Conservation (phyloP, 1,140 invertebrate genomes). For the Drosophila jambulina region DNA sequence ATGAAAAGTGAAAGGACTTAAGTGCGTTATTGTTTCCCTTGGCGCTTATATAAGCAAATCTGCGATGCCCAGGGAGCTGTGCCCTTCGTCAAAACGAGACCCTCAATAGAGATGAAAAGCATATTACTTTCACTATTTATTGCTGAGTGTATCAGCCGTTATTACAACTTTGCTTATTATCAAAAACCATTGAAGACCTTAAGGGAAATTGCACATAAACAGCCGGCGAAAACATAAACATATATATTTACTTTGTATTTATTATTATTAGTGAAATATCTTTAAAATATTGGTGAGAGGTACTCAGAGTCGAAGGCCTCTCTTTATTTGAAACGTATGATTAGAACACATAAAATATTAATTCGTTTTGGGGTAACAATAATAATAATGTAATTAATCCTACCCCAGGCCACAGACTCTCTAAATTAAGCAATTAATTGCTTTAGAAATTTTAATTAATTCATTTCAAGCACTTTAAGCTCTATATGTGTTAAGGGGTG, state of each 20-base stretch:
- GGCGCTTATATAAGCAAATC: constrained; percentile 50
- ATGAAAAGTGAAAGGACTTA: constrained; percentile 74
- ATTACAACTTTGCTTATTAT: constrained; percentile 22
- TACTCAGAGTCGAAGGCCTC: background rate
- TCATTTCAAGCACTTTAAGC: background rate
- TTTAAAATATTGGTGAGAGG: background rate
- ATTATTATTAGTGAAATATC: background rate
- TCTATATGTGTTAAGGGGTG: constrained; percentile 8
- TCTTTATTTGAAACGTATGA: background rate
- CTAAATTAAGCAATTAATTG: constrained; percentile 16
- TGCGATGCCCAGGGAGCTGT: constrained; percentile 24
- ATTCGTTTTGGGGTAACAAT: background rate
- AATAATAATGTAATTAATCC: constrained; percentile 7
- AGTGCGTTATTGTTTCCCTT: constrained; percentile 60
- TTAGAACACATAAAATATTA: background rate
- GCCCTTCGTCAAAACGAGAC: constrained; percentile 49
- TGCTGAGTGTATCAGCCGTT: constrained; percentile 16
- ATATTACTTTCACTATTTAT: constrained; percentile 39
- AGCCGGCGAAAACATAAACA: background rate
- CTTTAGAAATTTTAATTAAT: constrained; percentile 3
- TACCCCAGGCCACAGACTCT: background rate
- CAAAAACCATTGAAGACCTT: constrained; percentile 4
- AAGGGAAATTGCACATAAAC: background rate
- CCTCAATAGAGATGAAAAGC: constrained; percentile 49
- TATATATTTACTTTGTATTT: background rate